phyloP scores from a whole-genome alignment of 2,113 vertebrate genomes.

The Leptodactylus fuscus region DNA sequence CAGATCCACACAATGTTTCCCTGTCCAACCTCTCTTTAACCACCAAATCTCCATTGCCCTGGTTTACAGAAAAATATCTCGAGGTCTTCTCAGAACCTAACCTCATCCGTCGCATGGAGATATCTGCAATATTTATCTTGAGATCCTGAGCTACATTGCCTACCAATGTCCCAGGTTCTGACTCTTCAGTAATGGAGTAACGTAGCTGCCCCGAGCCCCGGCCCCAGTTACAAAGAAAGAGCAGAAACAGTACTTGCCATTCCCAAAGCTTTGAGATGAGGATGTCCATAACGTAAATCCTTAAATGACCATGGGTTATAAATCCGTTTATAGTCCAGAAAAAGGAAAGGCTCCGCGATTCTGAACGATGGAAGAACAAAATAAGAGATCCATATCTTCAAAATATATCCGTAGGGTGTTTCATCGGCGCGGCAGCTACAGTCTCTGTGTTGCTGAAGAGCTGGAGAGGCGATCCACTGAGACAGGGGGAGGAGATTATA shows the following conservation, averaged over 20 bases:
- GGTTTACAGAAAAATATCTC: too few species aligned
- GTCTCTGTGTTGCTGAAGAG: constrained; percentile 12
- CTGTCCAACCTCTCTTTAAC: too few species aligned
- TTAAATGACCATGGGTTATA: constrained; percentile 47
- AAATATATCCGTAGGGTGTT: constrained; percentile 10
- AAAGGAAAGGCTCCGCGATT: background rate
- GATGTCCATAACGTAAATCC: constrained; percentile 72
- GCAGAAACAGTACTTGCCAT: constrained; percentile 82
- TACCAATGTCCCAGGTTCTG: constrained; percentile 77
- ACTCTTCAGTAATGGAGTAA: constrained; percentile 80
- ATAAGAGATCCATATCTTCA: background rate
- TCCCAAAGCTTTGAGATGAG: constrained; percentile 75
- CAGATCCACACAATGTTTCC: too few species aligned
- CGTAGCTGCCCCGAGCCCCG: constrained; percentile 79
- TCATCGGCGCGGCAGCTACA: constrained; percentile 16
- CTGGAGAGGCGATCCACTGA: constrained; percentile 67
- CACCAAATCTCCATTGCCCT: too few species aligned
- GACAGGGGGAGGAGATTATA: constrained; percentile 65
- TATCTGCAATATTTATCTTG: constrained; percentile 76
- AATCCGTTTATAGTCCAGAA: constrained; percentile 29
- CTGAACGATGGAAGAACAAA: constrained; percentile 54
- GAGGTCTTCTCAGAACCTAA: background rate
- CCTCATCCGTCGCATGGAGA: constrained; percentile 72
- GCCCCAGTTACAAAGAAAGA: constrained; percentile 77
- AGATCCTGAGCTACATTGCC: constrained; percentile 81